Conservation (phyloP, 2,888 invertebrate species). For the Coecobrya sp. region DNA sequence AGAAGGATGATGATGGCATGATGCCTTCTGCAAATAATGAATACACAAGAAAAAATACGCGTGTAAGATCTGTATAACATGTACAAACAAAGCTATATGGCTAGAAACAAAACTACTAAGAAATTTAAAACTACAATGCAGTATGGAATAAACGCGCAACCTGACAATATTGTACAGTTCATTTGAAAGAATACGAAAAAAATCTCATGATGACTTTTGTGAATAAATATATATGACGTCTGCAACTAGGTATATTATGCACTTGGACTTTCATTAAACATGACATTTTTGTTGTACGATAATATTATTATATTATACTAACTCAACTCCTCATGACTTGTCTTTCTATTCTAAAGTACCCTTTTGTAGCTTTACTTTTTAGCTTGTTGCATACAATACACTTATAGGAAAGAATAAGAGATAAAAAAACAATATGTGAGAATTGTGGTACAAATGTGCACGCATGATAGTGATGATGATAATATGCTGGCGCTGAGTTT, state of each 20-base stretch:
- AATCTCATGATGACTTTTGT: conserved; percentile 10
- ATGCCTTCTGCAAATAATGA: conserved; percentile 57
- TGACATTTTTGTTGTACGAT: conserved; percentile 72
- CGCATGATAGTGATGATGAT: conserved; percentile 7
- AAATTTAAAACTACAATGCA: background rate
- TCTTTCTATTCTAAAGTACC: background rate
- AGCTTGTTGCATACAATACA: background rate
- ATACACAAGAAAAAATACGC: conserved; percentile 14
- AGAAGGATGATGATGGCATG: conserved; percentile 47
- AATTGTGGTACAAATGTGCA: conserved; percentile 21
- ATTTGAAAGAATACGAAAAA: conserved; percentile 52
- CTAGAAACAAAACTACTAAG: background rate
- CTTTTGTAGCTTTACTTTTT: background rate
- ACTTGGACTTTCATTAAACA: conserved; percentile 67
- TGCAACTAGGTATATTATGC: background rate
- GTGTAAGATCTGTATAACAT: conserved; percentile 20
- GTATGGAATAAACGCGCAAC: background rate
- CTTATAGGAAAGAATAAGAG: background rate
- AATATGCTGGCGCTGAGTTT: conserved; percentile 41
- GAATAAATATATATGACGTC: background rate
- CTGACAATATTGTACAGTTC: conserved; percentile 14
- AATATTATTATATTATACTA: conserved; percentile 53
- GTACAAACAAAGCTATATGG: conserved; percentile 25
- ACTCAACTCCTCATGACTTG: conserved; percentile 30
- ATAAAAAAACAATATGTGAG: background rate